phyloP scores from a whole-genome alignment of 2,113 vertebrate genomes.

The Nasalis larvatus region DNA sequence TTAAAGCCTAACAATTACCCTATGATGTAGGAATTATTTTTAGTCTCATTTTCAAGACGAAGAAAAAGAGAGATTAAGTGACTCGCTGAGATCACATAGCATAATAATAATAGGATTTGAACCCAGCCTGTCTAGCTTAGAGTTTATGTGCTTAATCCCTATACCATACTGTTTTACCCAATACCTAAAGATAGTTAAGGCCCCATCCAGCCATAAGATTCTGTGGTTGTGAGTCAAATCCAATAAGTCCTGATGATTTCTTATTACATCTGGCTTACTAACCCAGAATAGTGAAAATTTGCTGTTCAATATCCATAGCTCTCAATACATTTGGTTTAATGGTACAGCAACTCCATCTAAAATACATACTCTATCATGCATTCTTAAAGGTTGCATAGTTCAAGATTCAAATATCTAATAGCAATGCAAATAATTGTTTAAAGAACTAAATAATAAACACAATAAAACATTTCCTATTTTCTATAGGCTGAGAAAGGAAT shows the following conservation, averaged over 20 bases:
- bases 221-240: background rate
- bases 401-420: background rate
- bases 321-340: slow-evolving; percentile 11
- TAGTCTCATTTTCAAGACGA: slow-evolving; percentile 2
- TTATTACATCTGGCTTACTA: background rate
- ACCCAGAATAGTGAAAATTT: background rate
- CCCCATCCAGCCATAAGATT: background rate
- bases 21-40: slow-evolving; percentile 21
- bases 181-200: background rate
- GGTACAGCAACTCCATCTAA: background rate
- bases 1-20: slow-evolving; percentile 41
- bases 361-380: background rate
- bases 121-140: background rate
- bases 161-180: background rate
- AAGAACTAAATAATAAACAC: slow-evolving; percentile 55
- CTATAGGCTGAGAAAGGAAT: background rate
- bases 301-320: background rate
- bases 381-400: slow-evolving; percentile 64
- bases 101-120: slow-evolving; percentile 6
- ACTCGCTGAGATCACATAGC: background rate
- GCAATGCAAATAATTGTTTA: slow-evolving; percentile 40
- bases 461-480: slow-evolving; percentile 13
- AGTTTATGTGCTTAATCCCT: background rate
- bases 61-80: slow-evolving; percentile 37
- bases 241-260: background rate